Evolutionary conservation across 37 sponge, comb jelly and placozoan species (phyloP), one percentile per base, ranked within the genome.

Genomic region (Cladorhizidae sp.): DNA sequence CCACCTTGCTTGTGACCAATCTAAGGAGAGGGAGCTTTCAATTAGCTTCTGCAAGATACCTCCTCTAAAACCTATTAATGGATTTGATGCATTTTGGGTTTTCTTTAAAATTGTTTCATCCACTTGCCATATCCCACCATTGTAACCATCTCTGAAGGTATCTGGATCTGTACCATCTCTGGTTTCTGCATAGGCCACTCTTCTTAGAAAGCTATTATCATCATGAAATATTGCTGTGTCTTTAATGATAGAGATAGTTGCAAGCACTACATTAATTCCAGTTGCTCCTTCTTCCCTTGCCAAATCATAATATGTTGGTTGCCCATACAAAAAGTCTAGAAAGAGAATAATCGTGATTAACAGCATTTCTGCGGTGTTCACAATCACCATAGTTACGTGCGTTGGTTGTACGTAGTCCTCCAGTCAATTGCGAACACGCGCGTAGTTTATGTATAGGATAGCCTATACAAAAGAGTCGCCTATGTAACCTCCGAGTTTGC

Each of bases 111-210:
- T 62, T 0, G 2, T 35, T 61, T 81, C 82, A 56, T 81, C 82
- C 5, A 81, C 82, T 59, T 81, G 82, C 82, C 82, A 81, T 18
- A 81, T 81, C 1, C 82, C 82, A 31, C 82, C 82, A 39, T 61
- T 22, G 63, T 81, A 81, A 51, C 73, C 82, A 18, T 68, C 38
- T 38, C 69, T 78, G 73, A 52, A 81, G 20, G 82, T 81, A 50
- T 70, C 64, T 1, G 57, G 0, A 43, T 81, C 82, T 33, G 62
- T 39, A 43, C 82, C 82, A 40, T 81, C 82, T 63, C 82, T 57
- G 43, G 73, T 56, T 50, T 83, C 84, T 7, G 69, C 84, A 49
- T 67, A 83, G 9, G 84, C 84, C 9, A 83, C 32, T 50, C 84
- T 64, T 37, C 84, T 33, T 29, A 83, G 42, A 29, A 83, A 41